Evolutionary conservation across 2,888 invertebrate genomes (phyloP).

Genomic region (Silvanus unidentatus): DNA sequence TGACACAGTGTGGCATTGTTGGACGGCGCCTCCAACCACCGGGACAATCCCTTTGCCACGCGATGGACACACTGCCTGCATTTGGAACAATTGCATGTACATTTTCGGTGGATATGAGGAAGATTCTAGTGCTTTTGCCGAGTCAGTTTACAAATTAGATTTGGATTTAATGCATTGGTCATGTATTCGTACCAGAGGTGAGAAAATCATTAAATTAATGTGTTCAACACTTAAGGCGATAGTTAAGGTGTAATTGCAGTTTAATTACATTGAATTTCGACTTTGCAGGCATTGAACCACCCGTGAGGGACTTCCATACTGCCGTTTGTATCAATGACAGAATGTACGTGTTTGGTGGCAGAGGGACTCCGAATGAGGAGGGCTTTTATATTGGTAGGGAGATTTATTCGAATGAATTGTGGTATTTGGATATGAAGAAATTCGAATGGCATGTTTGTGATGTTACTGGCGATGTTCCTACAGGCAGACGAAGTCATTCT

Average conservation of each 20-base stretch:
- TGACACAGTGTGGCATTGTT: constrained; percentile 63
- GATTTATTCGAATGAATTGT: constrained; percentile 71
- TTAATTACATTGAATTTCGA: no score
- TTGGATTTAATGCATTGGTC: constrained; percentile 69
- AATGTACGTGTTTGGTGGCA: constrained; percentile 89
- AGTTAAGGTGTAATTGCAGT: no score
- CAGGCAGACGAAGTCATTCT: constrained; percentile 84
- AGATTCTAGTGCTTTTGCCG: constrained; percentile 70
- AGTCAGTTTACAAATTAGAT: constrained; percentile 70
- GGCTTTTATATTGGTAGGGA: constrained; percentile 62
- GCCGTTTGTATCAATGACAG: constrained; percentile 68
- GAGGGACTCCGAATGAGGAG: constrained; percentile 49
- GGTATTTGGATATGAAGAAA: constrained; percentile 66
- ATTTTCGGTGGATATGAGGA: constrained; percentile 91
- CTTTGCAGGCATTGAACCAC: constrained; percentile 36
- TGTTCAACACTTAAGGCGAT: no score
- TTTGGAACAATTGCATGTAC: constrained; percentile 74
- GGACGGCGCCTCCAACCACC: constrained; percentile 59
- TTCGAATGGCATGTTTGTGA: constrained; percentile 63
- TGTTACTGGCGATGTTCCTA: constrained; percentile 61
- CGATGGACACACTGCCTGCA: constrained; percentile 88
- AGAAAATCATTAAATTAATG: no score
- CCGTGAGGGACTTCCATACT: constrained; percentile 83
- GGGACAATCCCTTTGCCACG: constrained; percentile 74
- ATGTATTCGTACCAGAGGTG: constrained; percentile 57